Evolutionary conservation across 2,888 invertebrate genomes (phyloP), one percentile per base, ranked within the genome.

Genomic region (Dascillus cervinus): DNA sequence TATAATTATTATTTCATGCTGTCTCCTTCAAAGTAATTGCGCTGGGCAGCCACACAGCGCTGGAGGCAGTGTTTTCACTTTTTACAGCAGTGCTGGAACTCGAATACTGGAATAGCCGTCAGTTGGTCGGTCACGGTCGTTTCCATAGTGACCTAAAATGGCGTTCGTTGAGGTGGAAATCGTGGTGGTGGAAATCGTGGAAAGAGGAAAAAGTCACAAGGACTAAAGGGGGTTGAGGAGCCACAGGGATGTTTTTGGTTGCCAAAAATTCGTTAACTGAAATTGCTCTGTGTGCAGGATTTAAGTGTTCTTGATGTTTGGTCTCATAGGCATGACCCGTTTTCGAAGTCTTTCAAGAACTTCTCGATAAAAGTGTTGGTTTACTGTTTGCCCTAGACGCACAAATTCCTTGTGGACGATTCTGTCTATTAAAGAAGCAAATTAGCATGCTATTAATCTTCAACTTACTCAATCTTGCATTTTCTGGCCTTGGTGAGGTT

Each of bases 71-170:
- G 34, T 29, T 50, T 43, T 17, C n/a, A n/a, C n/a, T n/a, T n/a
- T n/a, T n/a, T n/a, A n/a, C n/a, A n/a, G n/a, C n/a, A n/a, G n/a
- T n/a, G n/a, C n/a, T n/a, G n/a, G n/a, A n/a, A n/a, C n/a, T n/a
- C n/a, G n/a, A n/a, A n/a, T n/a, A n/a, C n/a, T n/a, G n/a, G n/a
- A 37, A 48, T 49, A 36, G 34, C 37, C 41, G 48, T 46, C 36
- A 49, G 38, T 34, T 44, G 38, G 39, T 37, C 37, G 32, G 45
- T 47, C 40, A 47, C 46, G 33, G 42, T 29, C 26, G 17, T 44
- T 45, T 48, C 27, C 35, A 41, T 2, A 44, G 11, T 40, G 34
- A 45, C 38, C 30, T 43, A 38, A 52, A 47, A 49, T 40, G 34
- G 36, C 20, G 22, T 41, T 36, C 36, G 29, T 45, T 47, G n/a